phyloP scores from a whole-genome alignment of 2,113 vertebrate genomes.

The Myiagra hebetior region DNA sequence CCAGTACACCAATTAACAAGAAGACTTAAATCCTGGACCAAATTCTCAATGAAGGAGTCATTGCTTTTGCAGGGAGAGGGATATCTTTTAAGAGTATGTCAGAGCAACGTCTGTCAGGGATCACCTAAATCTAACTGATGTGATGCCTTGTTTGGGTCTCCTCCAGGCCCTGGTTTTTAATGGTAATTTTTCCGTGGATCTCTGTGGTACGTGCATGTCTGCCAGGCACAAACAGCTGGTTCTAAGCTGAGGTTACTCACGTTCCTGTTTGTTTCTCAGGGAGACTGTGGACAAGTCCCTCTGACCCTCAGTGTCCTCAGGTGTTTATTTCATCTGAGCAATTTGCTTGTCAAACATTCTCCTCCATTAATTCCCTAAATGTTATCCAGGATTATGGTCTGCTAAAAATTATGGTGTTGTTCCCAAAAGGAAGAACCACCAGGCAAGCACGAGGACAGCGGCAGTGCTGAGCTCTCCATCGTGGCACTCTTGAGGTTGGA shows the following conservation, averaged over 20 bases:
- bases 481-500: background rate
- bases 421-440: background rate
- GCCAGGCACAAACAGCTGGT: accelerated
- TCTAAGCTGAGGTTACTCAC: background rate
- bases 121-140: background rate
- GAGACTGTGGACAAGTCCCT: background rate
- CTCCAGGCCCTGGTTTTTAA: background rate
- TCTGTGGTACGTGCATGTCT: background rate
- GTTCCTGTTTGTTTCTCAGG: background rate
- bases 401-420: background rate
- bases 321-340: background rate
- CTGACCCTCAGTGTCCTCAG: background rate
- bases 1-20: background rate
- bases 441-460: accelerated
- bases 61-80: accelerated
- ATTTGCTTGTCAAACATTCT: background rate
- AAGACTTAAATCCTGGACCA: background rate
- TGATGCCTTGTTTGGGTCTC: background rate
- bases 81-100: background rate
- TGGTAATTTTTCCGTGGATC: background rate
- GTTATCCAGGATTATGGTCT: background rate
- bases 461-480: accelerated
- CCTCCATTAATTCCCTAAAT: background rate
- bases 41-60: accelerated
- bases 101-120: background rate